A percentile compares a stretch with the other conserved stretches of the same genome.
phyloP scores from a whole-genome alignment of 2,113 vertebrate genomes.

The Cygnus buccinator region DNA sequence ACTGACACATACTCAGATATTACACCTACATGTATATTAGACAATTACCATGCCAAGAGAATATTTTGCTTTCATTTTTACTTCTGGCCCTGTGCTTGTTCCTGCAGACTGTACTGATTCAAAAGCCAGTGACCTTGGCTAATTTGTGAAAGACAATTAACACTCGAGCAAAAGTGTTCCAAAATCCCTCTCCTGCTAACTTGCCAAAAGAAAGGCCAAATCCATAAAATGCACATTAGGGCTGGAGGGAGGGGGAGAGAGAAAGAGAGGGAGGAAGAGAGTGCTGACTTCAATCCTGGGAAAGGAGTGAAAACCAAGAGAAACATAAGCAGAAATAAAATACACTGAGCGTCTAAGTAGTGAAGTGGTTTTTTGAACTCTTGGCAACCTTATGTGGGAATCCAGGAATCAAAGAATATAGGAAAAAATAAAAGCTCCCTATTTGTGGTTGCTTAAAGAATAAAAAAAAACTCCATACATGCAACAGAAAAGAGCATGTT shows the following conservation, averaged over 20 bases:
- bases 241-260: neutral
- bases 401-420: neutral
- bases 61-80: neutral
- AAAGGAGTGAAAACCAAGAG: neutral
- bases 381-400: neutral
- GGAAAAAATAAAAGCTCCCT: neutral
- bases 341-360: neutral
- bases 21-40: neutral
- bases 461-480: neutral
- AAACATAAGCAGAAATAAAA: neutral
- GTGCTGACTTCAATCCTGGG: neutral
- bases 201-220: neutral
- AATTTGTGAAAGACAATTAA: constrained; percentile 36
- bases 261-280: no score
- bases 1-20: neutral
- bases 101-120: neutral
- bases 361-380: neutral
- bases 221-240: neutral
- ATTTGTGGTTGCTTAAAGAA: neutral
- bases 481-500: neutral
- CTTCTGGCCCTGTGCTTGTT: neutral
- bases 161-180: neutral
- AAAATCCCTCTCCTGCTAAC: neutral
- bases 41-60: neutral
- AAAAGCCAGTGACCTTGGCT: neutral